A percentile compares a stretch with the other conserved stretches of the same genome.
Evolutionary conservation across 2,797 vertebrate species (phyloP).

Genomic region (Hypotaenidia okinawae): DNA sequence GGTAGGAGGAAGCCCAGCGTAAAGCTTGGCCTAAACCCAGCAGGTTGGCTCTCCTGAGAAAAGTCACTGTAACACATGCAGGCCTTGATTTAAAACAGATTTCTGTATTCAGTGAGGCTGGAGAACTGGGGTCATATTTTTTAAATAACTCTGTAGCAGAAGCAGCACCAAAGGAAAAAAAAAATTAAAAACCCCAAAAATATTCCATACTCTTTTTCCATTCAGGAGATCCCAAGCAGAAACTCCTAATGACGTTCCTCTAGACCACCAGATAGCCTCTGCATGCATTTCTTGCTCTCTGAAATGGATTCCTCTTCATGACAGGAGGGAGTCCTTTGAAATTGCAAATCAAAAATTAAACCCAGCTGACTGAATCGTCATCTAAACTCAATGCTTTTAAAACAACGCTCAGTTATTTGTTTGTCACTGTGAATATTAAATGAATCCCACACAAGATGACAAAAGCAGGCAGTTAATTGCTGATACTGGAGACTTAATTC

Average conservation of each 20-base stretch:
- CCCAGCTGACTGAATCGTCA: background rate
- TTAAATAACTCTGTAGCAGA: background rate
- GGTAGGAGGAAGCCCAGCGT: background rate
- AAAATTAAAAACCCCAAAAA: background rate
- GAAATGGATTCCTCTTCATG: background rate
- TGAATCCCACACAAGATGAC: background rate
- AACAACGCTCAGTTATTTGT: background rate
- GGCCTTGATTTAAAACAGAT: constrained; percentile 34
- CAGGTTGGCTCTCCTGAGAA: constrained; percentile 15
- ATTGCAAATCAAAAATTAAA: background rate
- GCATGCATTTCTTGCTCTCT: background rate
- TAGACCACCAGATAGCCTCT: background rate
- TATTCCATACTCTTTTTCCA: background rate
- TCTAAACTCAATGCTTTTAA: background rate
- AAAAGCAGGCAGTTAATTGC: background rate
- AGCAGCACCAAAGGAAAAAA: background rate
- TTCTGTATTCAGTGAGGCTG: background rate
- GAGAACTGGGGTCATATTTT: background rate
- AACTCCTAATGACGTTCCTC: background rate
- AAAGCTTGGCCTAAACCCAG: constrained; percentile 12
- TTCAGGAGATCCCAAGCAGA: background rate
- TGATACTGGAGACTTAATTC: background rate
- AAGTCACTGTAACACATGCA: background rate
- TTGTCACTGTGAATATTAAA: background rate
- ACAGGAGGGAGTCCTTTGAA: background rate